Evolutionary conservation across 2,797 vertebrate genomes (phyloP).

Genomic region (Pelochelys cantorii): DNA sequence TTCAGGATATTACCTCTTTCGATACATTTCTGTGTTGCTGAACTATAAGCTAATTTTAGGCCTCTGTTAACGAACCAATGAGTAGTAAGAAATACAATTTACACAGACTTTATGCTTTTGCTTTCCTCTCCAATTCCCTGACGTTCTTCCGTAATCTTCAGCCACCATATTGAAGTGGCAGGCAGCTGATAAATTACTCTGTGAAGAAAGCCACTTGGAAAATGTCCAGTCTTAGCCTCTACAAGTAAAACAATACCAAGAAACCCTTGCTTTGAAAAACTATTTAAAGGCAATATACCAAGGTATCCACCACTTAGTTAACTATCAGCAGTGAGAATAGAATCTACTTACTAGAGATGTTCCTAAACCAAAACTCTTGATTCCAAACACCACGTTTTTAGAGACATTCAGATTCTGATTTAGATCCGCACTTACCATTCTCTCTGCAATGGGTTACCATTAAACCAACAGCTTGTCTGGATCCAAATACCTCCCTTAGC

Average conservation of each 20-base stretch:
- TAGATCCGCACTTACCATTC: background rate
- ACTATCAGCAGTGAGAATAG: background rate
- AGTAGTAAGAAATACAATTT: constrained; percentile 31
- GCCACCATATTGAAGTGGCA: constrained; percentile 38
- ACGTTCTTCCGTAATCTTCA: constrained; percentile 48
- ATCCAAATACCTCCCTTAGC: background rate
- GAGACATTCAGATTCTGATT: background rate
- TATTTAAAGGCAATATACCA: background rate
- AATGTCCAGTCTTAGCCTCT: background rate
- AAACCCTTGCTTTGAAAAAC: background rate
- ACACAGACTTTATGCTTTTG: background rate
- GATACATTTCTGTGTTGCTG: background rate
- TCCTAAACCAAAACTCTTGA: background rate
- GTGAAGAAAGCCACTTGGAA: constrained; percentile 48
- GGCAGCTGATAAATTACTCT: constrained; percentile 60
- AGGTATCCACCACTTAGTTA: background rate
- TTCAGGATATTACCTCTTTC: background rate
- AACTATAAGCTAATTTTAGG: no score
- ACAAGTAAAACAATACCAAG: constrained; percentile 11
- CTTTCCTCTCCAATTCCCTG: constrained; percentile 36
- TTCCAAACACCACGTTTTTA: background rate
- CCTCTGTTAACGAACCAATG: background rate
- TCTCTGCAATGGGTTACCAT: background rate
- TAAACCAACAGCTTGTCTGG: background rate
- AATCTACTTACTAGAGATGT: background rate